Base-by-base conservation (phyloP, 2,113 vertebrate genomes). In the Neolamprologus cancellatus region DNA sequence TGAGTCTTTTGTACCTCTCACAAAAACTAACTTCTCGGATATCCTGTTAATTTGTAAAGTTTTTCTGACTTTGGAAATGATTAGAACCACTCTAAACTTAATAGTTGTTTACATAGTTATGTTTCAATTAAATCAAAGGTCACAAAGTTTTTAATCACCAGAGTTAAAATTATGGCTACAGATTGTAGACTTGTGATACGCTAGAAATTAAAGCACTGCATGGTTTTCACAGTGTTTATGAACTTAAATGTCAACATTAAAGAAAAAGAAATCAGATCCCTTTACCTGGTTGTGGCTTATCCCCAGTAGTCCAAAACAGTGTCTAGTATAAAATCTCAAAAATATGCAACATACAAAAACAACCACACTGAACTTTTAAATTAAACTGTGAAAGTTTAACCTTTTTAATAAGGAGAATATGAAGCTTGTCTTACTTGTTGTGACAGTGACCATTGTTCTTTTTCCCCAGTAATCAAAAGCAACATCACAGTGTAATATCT, bases 211-310 rank as follows among this genome's bases (percentile, higher is more conserved):
- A 54, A 54, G 0, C 11, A 25, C 1, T 4, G 52, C 6, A 54
- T 54, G 10, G 52, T 54, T 23, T 54, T 2, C 52, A 54, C 52
- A 54, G 11, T 25, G 20, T 7, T 54, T 82, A 3, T 4, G 55
- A 79, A 79, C 28, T 3, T 5, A 25, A 32, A 81, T 55, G 3
- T 36, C 2, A 14, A 48, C 5, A 52, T 30, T 17, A 11, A 30
- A 54, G 78, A 8, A 17, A 39, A 54, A n/a, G 44, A 81, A 83
- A 71, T 13, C 2, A 9, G 53, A 20, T 8, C 2, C 1, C 1
- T 89, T 95, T 94, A 96, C 95, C 94, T 86, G 94, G 20, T 53
- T 53, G 52, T 53, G n/a, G n/a, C 10, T 2, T 53, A 23, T 23
- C 2, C 52, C 52, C n/a, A 53, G n/a, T 7, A 55, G 53, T 55